phyloP scores from a whole-genome alignment of 2,888 invertebrate species.

The Amorpha juglandis region DNA sequence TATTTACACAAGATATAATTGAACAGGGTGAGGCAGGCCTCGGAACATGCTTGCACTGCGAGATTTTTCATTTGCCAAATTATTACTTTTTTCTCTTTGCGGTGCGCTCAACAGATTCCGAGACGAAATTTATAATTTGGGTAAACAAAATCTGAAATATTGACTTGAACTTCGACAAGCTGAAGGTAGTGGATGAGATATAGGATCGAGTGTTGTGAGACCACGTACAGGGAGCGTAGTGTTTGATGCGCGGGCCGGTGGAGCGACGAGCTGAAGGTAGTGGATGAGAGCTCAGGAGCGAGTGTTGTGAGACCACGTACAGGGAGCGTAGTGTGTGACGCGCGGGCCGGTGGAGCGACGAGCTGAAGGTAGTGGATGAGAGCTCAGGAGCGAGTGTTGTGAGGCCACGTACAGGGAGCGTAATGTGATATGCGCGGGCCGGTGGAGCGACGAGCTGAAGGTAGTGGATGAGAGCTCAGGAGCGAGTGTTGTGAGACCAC shows the following conservation, averaged over 20 bases:
- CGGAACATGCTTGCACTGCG: slow-evolving; percentile 51
- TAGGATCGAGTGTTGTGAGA: no score
- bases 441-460: slow-evolving; percentile 14
- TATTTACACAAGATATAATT: slow-evolving; percentile 72
- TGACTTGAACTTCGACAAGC: not conserved
- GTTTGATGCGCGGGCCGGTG: no score
- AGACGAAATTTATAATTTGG: not conserved
- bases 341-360: slow-evolving; percentile 14
- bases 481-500: slow-evolving; percentile 8
- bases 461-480: slow-evolving; percentile 4
- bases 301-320: no score
- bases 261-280: no score
- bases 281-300: slow-evolving; percentile 10
- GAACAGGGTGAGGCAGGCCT: slow-evolving; percentile 49
- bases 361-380: slow-evolving; percentile 13
- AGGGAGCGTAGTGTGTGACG: no score
- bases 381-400: slow-evolving; percentile 16
- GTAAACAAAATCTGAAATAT: not conserved
- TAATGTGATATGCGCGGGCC: slow-evolving; percentile 16
- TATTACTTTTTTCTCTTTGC: slow-evolving; percentile 29
- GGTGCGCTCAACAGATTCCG: slow-evolving; percentile 28
- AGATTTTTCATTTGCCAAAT: slow-evolving; percentile 43
- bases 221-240: no score
- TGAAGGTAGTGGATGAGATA: no score
- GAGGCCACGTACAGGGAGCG: no score